These are phyloP conservation scores for Megalurothrips usitatus DNA, from an alignment of 2,888 invertebrate genomes.

Conservation along the genomic window DNA sequence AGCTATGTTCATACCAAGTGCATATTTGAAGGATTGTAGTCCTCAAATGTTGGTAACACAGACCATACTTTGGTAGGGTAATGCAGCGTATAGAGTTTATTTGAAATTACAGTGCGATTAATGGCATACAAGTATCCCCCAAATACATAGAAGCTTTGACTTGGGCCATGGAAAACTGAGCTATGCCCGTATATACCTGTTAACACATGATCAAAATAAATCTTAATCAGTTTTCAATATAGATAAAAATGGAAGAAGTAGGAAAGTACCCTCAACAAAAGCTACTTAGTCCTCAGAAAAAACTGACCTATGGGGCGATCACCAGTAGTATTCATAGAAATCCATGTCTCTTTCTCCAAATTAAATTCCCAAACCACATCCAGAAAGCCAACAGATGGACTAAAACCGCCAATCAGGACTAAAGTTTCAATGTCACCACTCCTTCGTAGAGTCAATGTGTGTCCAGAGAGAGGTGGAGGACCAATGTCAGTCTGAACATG, in stretches of 20 bases:
- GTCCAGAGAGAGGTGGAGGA: slow-evolving; percentile 79
- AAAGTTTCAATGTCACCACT: slow-evolving; percentile 69
- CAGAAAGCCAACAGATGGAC: slow-evolving; percentile 67
- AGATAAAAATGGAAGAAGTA: background rate
- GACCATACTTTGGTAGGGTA: slow-evolving; percentile 76
- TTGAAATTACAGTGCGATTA: slow-evolving; percentile 66
- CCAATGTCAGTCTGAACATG: slow-evolving; percentile 57
- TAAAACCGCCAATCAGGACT: slow-evolving; percentile 82
- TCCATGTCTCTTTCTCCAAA: slow-evolving; percentile 69
- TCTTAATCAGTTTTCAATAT: background rate
- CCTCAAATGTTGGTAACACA: slow-evolving; percentile 65
- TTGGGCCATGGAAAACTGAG: slow-evolving; percentile 75
- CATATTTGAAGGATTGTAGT: slow-evolving; percentile 53
- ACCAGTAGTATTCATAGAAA: slow-evolving; percentile 63
- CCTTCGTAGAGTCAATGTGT: slow-evolving; percentile 76
- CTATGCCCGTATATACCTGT: slow-evolving; percentile 77
- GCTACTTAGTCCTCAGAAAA: background rate
- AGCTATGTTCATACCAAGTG: slow-evolving; percentile 46
- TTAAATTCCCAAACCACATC: slow-evolving; percentile 76
- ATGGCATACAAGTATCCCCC: slow-evolving; percentile 77
- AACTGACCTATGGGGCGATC: slow-evolving; percentile 63
- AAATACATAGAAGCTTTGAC: slow-evolving; percentile 82
- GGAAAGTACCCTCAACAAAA: background rate
- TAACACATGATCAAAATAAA: slow-evolving; percentile 27
- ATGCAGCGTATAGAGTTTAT: slow-evolving; percentile 73